Evolutionary conservation across 1,140 invertebrate species (phyloP).

Genomic region (Nephotettix cincticeps): DNA sequence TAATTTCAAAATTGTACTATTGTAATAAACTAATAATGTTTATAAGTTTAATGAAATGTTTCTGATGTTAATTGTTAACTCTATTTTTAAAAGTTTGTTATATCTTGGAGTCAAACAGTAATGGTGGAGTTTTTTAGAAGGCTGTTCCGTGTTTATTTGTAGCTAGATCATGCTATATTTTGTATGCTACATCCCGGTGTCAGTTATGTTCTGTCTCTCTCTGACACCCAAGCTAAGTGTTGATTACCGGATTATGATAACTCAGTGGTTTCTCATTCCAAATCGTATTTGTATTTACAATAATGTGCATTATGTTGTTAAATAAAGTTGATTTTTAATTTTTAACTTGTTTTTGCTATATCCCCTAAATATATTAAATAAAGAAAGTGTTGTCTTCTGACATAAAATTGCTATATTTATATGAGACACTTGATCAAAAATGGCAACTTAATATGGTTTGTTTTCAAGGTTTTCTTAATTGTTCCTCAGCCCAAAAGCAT

Average conservation of each 20-base stretch:
- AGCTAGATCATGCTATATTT: neutral
- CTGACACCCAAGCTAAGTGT: slow-evolving; percentile 15
- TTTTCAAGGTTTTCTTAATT: no score
- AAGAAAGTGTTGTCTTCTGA: no score
- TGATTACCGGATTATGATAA: slow-evolving; percentile 9
- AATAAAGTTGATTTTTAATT: slow-evolving; percentile 27
- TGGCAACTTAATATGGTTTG: no score
- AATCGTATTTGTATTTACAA: slow-evolving; percentile 25
- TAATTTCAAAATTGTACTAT: slow-evolving; percentile 10
- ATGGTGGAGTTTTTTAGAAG: neutral
- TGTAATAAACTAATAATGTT: slow-evolving; percentile 9
- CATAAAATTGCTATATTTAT: no score
- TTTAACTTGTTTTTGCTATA: neutral
- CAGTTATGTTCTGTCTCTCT: no score
- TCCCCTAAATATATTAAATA: neutral
- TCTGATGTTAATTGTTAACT: slow-evolving; percentile 11
- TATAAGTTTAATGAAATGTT: slow-evolving; percentile 8
- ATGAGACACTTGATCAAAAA: no score
- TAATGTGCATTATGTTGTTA: slow-evolving; percentile 26
- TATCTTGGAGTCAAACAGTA: neutral
- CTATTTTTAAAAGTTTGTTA: slow-evolving; percentile 10
- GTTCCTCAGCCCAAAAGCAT: no score
- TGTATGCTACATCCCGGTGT: neutral
- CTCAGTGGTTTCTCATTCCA: slow-evolving; percentile 3
- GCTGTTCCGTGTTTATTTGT: slow-evolving; percentile 10